Percentiles rank a stretch among this genome's conserved stretches.
Conservation (phyloP, 2,113 vertebrate species). For the Hoplias malabaricus region DNA sequence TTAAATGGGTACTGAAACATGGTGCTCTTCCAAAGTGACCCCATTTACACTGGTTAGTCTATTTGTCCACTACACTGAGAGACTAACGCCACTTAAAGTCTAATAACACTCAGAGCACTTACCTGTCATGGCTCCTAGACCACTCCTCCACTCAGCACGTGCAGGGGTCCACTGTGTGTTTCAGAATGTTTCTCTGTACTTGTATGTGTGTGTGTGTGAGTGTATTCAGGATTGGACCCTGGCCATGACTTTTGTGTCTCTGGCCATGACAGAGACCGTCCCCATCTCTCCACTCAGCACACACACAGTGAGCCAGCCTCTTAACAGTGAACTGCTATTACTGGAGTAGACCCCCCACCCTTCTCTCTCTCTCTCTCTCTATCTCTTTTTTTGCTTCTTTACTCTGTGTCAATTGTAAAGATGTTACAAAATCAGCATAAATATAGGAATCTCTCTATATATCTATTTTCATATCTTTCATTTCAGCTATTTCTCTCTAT, state of each 20-base stretch:
- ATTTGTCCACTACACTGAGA: not conserved
- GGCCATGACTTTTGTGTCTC: slow-evolving; percentile 54
- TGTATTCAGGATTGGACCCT: slow-evolving; percentile 35
- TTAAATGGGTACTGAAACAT: not conserved
- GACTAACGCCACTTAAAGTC: not conserved
- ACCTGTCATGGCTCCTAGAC: slow-evolving; percentile 74
- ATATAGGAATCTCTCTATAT: slow-evolving; percentile 35
- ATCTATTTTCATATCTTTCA: too few relatives aligned
- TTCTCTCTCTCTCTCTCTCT: not conserved
- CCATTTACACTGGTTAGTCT: not conserved
- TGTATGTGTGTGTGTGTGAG: not conserved
- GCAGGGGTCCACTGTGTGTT: slow-evolving; percentile 30
- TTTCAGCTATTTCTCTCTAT: too few relatives aligned
- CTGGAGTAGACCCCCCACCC: slow-evolving; percentile 31
- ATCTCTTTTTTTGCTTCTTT: not conserved
- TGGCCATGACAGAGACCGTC: slow-evolving; percentile 58
- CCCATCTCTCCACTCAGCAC: slow-evolving; percentile 61
- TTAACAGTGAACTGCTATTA: slow-evolving; percentile 58
- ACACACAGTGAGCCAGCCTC: slow-evolving; percentile 46
- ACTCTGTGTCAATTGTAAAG: slow-evolving; percentile 14
- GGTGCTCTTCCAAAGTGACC: not conserved
- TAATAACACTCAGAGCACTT: slow-evolving; percentile 33
- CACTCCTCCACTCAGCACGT: slow-evolving; percentile 41
- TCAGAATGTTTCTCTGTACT: not conserved
- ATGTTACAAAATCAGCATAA: not conserved